Conservation (phyloP, 1,140 invertebrate species). For the Anastrepha ludens region DNA sequence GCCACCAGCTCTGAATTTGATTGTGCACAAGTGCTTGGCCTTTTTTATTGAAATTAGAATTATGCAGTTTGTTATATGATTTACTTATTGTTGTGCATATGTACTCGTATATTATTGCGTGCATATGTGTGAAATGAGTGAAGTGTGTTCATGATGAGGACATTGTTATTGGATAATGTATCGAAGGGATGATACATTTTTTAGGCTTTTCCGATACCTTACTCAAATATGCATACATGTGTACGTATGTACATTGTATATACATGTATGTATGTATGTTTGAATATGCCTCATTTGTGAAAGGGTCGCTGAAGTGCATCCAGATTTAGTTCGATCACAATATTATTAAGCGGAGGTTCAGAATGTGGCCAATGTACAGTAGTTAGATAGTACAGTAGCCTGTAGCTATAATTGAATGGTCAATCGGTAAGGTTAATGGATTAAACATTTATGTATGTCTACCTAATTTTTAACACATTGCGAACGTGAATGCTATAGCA, state of each 20-base stretch:
- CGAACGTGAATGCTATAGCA: too few relatives aligned
- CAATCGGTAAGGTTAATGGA: too few relatives aligned
- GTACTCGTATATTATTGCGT: neutral
- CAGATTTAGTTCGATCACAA: too few relatives aligned
- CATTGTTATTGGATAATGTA: neutral
- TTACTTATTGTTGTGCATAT: neutral
- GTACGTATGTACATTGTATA: neutral
- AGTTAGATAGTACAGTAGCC: too few relatives aligned
- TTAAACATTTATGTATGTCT: too few relatives aligned
- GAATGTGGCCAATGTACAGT: too few relatives aligned
- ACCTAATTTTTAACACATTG: too few relatives aligned
- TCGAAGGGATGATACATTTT: neutral
- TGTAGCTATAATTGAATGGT: too few relatives aligned
- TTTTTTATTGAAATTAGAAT: conserved; percentile 19
- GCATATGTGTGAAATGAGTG: conserved; percentile 5
- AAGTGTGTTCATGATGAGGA: neutral
- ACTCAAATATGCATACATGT: neutral
- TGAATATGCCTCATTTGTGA: too few relatives aligned
- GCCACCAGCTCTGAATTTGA: neutral
- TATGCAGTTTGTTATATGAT: neutral
- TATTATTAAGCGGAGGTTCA: too few relatives aligned
- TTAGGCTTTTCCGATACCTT: neutral
- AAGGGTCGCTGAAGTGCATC: too few relatives aligned
- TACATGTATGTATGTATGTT: neutral
- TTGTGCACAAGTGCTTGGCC: neutral